A percentile compares a stretch with the other conserved stretches of the same genome.
Conservation (phyloP, 2,888 invertebrate species). For the Ypsolopha sequella region DNA sequence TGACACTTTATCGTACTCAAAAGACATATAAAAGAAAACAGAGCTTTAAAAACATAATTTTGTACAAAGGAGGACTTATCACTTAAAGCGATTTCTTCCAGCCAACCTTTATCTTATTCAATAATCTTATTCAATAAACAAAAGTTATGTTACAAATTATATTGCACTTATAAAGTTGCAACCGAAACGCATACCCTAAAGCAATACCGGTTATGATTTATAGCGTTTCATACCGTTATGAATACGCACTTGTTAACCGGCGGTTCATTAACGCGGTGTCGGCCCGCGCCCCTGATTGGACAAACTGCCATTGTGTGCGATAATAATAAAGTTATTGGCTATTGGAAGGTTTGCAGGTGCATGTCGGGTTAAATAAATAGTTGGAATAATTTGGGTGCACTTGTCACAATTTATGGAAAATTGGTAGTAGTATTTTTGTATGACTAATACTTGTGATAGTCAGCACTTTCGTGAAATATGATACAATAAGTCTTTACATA, state of each 20-base stretch:
- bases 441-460: not conserved
- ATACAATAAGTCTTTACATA: no score
- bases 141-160: no score
- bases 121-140: no score
- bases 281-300: constrained; percentile 50
- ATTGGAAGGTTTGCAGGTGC: constrained; percentile 16
- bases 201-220: constrained; percentile 45
- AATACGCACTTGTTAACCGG: constrained; percentile 63
- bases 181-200: no score
- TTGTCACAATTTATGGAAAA: not conserved
- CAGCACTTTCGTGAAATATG: no score
- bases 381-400: not conserved
- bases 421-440: not conserved
- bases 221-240: constrained; percentile 48
- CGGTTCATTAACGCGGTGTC: constrained; percentile 48
- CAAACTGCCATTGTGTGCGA: constrained; percentile 22
- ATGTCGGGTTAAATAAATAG: not conserved
- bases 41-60: no score
- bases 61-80: no score
- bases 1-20: no score
- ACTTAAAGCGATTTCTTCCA: no score
- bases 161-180: no score
- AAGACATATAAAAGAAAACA: no score
- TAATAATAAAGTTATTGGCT: constrained; percentile 53
- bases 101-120: no score